Conservation (phyloP, 2,113 vertebrate species). For the Phalacrocorax aristotelis region DNA sequence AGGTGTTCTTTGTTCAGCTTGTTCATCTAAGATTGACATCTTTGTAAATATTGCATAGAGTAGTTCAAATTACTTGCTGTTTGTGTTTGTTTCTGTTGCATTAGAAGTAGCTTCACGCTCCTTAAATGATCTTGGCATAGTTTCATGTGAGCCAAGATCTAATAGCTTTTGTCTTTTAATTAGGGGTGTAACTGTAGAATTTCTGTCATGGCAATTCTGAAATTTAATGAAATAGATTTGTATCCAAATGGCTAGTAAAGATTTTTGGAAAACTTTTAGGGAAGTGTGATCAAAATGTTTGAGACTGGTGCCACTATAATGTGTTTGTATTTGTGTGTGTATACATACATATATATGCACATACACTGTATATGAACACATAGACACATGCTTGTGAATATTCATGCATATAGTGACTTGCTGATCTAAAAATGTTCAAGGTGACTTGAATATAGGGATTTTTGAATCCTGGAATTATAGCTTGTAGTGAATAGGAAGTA, state of each 20-base stretch:
- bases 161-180: background rate
- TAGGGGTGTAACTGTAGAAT: background rate
- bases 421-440: background rate
- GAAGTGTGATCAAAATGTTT: background rate
- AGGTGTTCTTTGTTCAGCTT: background rate
- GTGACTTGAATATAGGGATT: background rate
- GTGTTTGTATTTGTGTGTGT: background rate
- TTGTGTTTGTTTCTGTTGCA: background rate
- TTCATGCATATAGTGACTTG: background rate
- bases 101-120: background rate
- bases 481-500: background rate
- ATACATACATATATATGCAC: background rate
- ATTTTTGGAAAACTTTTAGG: background rate
- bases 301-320: background rate
- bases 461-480: background rate
- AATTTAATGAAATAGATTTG: background rate
- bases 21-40: background rate
- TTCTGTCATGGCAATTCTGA: background rate
- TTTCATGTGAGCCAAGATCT: background rate
- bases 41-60: constrained; percentile 17
- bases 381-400: background rate
- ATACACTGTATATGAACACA: background rate
- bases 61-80: background rate
- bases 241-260: background rate
- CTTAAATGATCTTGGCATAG: background rate